Evolutionary conservation across 2,888 invertebrate species (phyloP).

Genomic region (Eupeodes luniger): DNA sequence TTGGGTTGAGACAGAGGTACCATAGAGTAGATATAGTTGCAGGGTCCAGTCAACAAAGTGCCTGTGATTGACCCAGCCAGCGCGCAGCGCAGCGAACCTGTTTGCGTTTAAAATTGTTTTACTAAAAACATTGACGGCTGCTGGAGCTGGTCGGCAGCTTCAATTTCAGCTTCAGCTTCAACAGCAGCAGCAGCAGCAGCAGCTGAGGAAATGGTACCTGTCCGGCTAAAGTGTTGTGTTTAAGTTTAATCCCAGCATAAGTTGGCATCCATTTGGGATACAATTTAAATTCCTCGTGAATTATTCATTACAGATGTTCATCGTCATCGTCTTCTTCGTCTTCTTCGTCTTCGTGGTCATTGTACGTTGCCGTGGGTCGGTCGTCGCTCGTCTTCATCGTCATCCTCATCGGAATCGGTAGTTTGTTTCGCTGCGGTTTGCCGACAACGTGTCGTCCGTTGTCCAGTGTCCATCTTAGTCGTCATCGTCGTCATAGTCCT

Average conservation of each 20-base stretch:
- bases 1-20: too few relatives aligned
- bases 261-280: conserved; percentile 62
- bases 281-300: conserved; percentile 68
- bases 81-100: conserved; percentile 25
- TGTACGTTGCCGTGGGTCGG: neutral
- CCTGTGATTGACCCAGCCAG: conserved; percentile 19
- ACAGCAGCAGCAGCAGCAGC: neutral
- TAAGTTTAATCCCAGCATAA: conserved; percentile 67
- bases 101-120: conserved; percentile 28
- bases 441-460: neutral
- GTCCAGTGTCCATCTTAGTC: neutral
- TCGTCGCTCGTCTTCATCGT: neutral
- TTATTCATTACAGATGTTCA: conserved; percentile 70
- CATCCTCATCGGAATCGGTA: neutral
- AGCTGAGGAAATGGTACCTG: conserved; percentile 51
- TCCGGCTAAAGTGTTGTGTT: conserved; percentile 65
- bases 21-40: neutral
- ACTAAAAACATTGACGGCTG: neutral
- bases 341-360: conserved; percentile 7
- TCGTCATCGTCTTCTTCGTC: conserved; percentile 34
- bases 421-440: conserved; percentile 23
- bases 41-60: neutral
- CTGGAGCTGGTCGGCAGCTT: neutral
- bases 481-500: neutral
- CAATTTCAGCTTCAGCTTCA: neutral